Evolutionary conservation across 1,140 invertebrate species (phyloP).

Genomic region (Euwallacea similis): DNA sequence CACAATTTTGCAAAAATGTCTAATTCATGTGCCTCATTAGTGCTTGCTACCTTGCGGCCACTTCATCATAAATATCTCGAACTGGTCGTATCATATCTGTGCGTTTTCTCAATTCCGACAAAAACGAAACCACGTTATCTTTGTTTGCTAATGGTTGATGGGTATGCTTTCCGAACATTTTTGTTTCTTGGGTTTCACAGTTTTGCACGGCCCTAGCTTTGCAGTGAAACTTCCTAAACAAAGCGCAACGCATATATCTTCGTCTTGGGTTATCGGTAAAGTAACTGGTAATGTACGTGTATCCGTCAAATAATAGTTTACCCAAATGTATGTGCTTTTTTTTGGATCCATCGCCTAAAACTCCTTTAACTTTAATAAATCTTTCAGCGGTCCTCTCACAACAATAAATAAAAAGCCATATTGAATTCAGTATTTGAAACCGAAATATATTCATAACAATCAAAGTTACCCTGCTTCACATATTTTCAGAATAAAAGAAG

Average conservation of each 20-base stretch:
- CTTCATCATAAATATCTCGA: conserved; percentile 25
- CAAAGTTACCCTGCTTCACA: no score
- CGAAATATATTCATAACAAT: no score
- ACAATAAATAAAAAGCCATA: no score
- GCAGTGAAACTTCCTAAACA: conserved; percentile 11
- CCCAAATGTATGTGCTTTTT: conserved; percentile 16
- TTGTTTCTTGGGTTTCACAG: conserved; percentile 9
- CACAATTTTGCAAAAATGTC: neutral
- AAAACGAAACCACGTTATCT: conserved; percentile 15
- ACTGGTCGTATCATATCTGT: conserved; percentile 14
- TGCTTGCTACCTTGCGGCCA: conserved; percentile 17
- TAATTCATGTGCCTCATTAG: neutral
- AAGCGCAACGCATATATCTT: conserved; percentile 30
- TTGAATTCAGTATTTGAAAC: no score
- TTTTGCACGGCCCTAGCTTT: conserved; percentile 26
- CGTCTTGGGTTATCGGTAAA: conserved; percentile 14
- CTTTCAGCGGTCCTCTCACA: no score
- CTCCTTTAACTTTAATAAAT: neutral
- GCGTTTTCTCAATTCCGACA: conserved; percentile 7
- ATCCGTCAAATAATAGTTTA: conserved; percentile 16
- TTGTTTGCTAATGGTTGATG: conserved; percentile 2
- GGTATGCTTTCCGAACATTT: conserved; percentile 9
- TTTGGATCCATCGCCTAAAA: conserved; percentile 24
- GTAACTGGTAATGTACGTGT: conserved; percentile 28
- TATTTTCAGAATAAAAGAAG: no score